Evolutionary conservation across 2,888 invertebrate genomes (phyloP).

Genomic region (Ptychoptera contaminata): DNA sequence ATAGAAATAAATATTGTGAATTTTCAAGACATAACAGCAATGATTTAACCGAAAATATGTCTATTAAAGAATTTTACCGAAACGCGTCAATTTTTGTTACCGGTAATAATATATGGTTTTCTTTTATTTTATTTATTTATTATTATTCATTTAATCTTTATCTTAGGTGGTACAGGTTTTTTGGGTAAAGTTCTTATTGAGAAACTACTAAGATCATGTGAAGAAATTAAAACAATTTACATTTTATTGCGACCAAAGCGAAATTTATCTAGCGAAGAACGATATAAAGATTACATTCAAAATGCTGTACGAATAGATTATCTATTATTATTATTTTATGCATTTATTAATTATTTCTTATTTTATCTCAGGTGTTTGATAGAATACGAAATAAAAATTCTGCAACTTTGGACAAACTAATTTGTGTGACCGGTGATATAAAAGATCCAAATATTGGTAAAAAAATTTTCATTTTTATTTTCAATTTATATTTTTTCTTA

Average conservation of each 20-base stretch:
- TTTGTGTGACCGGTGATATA: conserved; percentile 61
- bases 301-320: conserved; percentile 38
- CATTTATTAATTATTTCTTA: conserved; percentile 26
- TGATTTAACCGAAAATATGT: too few relatives aligned
- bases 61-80: too few relatives aligned
- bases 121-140: too few relatives aligned
- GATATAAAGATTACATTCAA: conserved; percentile 57
- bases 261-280: conserved; percentile 50
- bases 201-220: conserved; percentile 76
- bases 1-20: too few relatives aligned
- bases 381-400: conserved; percentile 47
- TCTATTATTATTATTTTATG: background rate
- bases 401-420: conserved; percentile 47
- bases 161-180: conserved; percentile 65
- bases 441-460: conserved; percentile 44
- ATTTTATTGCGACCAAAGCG: conserved; percentile 62
- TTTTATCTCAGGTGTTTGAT: conserved; percentile 45
- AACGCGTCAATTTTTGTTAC: too few relatives aligned
- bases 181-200: conserved; percentile 87
- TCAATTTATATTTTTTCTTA: background rate
- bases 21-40: too few relatives aligned
- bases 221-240: conserved; percentile 60
- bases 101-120: too few relatives aligned
- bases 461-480: background rate
- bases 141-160: too few relatives aligned